Evolutionary conservation across 2,888 invertebrate genomes (phyloP), one percentile per base, ranked within the genome.

Genomic region (Drosophila nigritarsus): DNA sequence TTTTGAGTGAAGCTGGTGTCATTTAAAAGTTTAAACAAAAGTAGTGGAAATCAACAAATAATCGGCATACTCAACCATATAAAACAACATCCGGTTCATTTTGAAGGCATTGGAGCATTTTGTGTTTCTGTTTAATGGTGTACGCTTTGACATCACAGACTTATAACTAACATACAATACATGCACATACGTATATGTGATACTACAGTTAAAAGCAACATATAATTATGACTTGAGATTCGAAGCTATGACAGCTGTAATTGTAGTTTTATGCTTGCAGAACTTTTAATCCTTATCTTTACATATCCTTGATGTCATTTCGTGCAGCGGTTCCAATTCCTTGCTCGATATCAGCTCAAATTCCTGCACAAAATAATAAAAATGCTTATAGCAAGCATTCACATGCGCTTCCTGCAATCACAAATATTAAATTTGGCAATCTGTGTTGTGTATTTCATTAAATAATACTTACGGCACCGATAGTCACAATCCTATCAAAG

Each of bases 321-420:
- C 96, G 24, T 94, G 94, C 78, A 98, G 93, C 1, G 98, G 98
- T 91, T 98, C 98, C 79, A 98, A 93, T 92, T 98, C 98, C 91
- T 97, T 97, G 38, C 94, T 93, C 81, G 96, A 96, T 53, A 98
- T 96, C 84, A 98, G 94, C 89, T 96, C 96, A 91, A 97, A 97
- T 92, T 98, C 97, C 54, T 95, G 96, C 27, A 98, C 96, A 93
- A 98, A 98, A 91, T 97, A 98, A 92, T 97, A 98, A 92, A 98
- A 98, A 92, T 98, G 98, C 92, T 98, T 98, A 94, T 98, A 98
- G 91, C 98, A 98, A 1, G 98, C 97, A 92, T 98, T 98, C 0
- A 98, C 97, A 91, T 98, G 98, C 24, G 98, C 97, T 92, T 98
- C 98, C 92, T 91, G 71, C 38, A 80, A n/a, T 29, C 0, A 2